phyloP scores from a whole-genome alignment of 2,797 vertebrate species.

The Pangasius larnaudii region DNA sequence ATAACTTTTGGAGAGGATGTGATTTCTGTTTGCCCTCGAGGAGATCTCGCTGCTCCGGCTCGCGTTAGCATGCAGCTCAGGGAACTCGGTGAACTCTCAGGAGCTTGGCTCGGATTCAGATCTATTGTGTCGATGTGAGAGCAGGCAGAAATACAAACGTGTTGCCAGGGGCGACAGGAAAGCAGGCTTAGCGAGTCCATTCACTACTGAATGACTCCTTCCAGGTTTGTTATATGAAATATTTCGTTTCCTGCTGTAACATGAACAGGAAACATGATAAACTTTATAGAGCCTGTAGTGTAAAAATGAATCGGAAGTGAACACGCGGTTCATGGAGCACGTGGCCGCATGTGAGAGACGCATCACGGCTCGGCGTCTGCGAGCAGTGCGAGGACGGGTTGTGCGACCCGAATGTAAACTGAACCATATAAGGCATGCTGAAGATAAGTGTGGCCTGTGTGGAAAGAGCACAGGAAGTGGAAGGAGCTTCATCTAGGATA shows the following conservation, averaged over 20 bases:
- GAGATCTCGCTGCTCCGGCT: conserved; percentile 22
- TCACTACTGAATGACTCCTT: neutral
- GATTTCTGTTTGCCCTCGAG: neutral
- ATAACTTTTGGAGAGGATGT: neutral
- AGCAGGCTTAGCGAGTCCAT: neutral
- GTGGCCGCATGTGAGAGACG: conserved; percentile 9
- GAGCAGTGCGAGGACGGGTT: neutral
- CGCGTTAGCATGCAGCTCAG: conserved; percentile 44
- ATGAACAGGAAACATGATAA: neutral
- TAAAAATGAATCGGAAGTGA: neutral
- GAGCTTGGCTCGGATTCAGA: conserved; percentile 27
- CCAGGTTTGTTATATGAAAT: neutral
- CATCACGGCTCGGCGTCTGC: neutral
- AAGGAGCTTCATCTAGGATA: neutral
- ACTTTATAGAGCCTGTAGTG: neutral
- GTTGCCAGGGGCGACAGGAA: neutral
- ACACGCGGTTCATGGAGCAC: conserved; percentile 1
- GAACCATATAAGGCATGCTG: conserved; percentile 29
- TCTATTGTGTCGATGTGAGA: conserved; percentile 25
- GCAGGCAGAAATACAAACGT: neutral
- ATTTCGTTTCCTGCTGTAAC: neutral
- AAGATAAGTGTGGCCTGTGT: neutral
- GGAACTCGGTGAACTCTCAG: conserved; percentile 31
- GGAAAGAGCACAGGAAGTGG: conserved; percentile 24
- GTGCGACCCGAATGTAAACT: conserved; percentile 4